Evolutionary conservation across 1,140 invertebrate species (phyloP), one percentile per base, ranked within the genome.

Genomic region (Psilanteris sp.): DNA sequence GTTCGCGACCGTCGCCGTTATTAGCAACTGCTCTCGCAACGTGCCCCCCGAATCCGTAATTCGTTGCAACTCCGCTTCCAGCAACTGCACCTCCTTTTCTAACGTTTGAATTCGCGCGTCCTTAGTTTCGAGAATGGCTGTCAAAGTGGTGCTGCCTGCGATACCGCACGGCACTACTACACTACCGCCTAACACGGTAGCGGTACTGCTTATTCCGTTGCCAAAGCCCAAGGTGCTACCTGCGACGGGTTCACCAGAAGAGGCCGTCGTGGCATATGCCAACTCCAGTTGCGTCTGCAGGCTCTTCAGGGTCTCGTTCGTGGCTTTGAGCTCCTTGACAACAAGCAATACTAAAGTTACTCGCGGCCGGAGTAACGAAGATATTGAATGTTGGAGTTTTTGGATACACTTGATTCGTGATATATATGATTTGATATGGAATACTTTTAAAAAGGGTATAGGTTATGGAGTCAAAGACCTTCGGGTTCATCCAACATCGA

Each of bases 41-140:
- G 70, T 81, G 44, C 83, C 83, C 11, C 84, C 84, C 73, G 87
- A 90, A 81, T 88, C 91, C 81, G 91, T 91, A 81, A 92, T 87
- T 77, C 92, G 90, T 78, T 92, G 90, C 82, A 93, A 82, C 87
- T 94, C 93, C 79, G 89, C 84, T 85, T 93, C 92, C 79, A 96
- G 90, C 78, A 94, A 87, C 52, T 91, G 90, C 59, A 96, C 91
- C 84, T 96, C 93, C 78, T 93, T 93, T 90, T 97, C 95, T 86
- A 97, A 90, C 39, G 93, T 94, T 75, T 92, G 91, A 86, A 96
- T 96, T 81, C 94, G 90, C 64, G 93, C 93, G 87, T 96, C 94
- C 91, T 96, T 94, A 37, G 93, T 94, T 89, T 94, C 93, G 84
- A 95, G 90, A 83, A 95, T 93, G 55, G 93, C 93, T 48, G 92